Conservation (phyloP, 2,888 invertebrate genomes). For the Chorisops tibialis region DNA sequence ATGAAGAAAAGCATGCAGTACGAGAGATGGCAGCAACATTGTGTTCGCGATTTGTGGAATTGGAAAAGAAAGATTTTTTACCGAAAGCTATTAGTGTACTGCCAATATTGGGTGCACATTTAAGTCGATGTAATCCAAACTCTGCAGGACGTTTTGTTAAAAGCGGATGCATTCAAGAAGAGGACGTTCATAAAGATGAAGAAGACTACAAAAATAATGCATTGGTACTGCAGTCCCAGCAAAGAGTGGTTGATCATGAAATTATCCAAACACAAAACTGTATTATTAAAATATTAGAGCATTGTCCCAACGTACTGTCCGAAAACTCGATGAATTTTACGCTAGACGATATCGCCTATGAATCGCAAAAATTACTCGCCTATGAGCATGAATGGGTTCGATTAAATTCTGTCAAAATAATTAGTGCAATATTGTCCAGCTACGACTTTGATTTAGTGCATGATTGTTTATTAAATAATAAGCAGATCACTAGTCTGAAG, state of each 20-base stretch:
- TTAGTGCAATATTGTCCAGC: slow-evolving; percentile 67
- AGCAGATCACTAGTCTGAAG: not conserved
- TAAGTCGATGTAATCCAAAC: slow-evolving; percentile 53
- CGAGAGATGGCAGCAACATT: slow-evolving; percentile 75
- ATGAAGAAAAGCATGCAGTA: slow-evolving; percentile 66
- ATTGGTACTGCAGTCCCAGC: slow-evolving; percentile 12
- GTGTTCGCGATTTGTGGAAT: slow-evolving; percentile 73
- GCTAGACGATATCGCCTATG: slow-evolving; percentile 61
- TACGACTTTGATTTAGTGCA: slow-evolving; percentile 56
- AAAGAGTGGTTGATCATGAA: slow-evolving; percentile 64
- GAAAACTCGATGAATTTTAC: slow-evolving; percentile 43
- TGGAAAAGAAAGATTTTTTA: slow-evolving; percentile 70
- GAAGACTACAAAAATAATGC: not conserved
- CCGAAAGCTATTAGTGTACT: slow-evolving; percentile 61
- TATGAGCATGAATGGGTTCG: slow-evolving; percentile 89
- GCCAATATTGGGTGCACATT: slow-evolving; percentile 57
- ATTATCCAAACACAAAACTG: slow-evolving; percentile 71
- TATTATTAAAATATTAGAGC: slow-evolving; percentile 63
- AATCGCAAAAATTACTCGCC: slow-evolving; percentile 67
- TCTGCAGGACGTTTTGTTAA: slow-evolving; percentile 61
- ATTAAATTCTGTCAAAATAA: slow-evolving; percentile 69
- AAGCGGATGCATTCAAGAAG: slow-evolving; percentile 38
- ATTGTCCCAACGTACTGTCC: slow-evolving; percentile 61
- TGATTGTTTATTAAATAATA: slow-evolving; percentile 43
- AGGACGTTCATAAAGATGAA: slow-evolving; percentile 25